A percentile compares a stretch with the other conserved stretches of the same genome.
phyloP scores from a whole-genome alignment of 2,797 vertebrate species.

The Poecile montanus region DNA sequence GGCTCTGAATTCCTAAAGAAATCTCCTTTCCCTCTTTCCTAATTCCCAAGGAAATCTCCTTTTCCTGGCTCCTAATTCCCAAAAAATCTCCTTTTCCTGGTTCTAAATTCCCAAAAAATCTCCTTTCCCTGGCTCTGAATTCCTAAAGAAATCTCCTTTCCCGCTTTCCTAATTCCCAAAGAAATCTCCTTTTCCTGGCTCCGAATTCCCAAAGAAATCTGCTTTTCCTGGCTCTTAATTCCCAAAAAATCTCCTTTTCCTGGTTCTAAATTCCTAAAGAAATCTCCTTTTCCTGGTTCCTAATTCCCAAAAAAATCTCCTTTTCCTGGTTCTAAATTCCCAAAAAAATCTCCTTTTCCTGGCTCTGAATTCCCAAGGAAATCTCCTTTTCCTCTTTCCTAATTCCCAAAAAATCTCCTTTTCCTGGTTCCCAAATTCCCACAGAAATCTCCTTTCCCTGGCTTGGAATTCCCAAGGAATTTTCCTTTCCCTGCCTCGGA shows the following conservation, averaged over 20 bases:
- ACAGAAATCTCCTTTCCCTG: neutral
- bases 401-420: too few species aligned
- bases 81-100: neutral
- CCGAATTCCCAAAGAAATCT: neutral
- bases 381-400: accelerated
- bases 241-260: too few species aligned
- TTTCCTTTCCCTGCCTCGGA: accelerated
- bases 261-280: accelerated
- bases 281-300: neutral
- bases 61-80: accelerated
- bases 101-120: too few species aligned
- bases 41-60: neutral
- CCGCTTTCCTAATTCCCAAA: too few species aligned
- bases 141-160: too few species aligned
- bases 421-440: too few species aligned
- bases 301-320: neutral
- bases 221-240: neutral
- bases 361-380: accelerated
- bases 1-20: accelerated
- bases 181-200: too few species aligned
- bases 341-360: neutral
- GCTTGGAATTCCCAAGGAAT: accelerated
- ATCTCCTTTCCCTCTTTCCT: accelerated
- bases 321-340: neutral
- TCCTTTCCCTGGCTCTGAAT: too few species aligned